These are phyloP conservation scores for Hylaeus anthracinus DNA, from an alignment of 1,140 invertebrate species.

Conservation along the genomic window DNA sequence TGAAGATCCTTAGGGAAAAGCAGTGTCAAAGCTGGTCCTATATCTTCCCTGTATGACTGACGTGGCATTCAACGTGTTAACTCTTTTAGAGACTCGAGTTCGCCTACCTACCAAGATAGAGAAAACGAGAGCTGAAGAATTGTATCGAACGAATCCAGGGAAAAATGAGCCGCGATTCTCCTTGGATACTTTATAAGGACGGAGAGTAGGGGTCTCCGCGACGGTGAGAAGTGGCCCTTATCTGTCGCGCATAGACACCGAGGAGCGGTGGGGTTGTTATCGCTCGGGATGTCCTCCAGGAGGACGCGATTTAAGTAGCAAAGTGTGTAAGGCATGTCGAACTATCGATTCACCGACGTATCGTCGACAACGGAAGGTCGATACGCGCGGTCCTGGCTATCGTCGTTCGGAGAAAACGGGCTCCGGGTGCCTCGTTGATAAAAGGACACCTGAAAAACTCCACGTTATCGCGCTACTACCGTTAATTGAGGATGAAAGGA, in stretches of 20 bases:
- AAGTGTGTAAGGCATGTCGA: constrained; percentile 70
- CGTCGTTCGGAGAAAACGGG: constrained; percentile 19
- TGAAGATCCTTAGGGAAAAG: too few species aligned
- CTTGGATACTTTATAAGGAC: constrained; percentile 37
- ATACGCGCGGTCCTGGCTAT: constrained; percentile 40
- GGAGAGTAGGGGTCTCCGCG: background rate
- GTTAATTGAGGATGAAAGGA: constrained; percentile 39
- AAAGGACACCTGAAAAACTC: constrained; percentile 34
- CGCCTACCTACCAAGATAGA: too few species aligned
- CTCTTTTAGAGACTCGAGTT: too few species aligned
- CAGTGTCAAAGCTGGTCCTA: too few species aligned
- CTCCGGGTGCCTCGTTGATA: constrained; percentile 28
- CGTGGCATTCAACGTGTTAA: too few species aligned
- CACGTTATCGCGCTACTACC: constrained; percentile 17
- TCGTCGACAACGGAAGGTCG: constrained; percentile 60
- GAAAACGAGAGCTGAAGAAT: too few species aligned
- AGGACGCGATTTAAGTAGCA: constrained; percentile 72
- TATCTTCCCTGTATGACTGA: too few species aligned
- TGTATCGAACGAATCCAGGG: too few species aligned
- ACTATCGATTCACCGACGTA: constrained; percentile 67
- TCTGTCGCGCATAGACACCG: constrained; percentile 40
- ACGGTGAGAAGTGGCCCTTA: constrained; percentile 55
- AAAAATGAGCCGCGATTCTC: constrained; percentile 24
- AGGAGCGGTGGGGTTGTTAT: constrained; percentile 60
- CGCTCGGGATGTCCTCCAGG: constrained; percentile 63